Evolutionary conservation across 1,140 invertebrate genomes (phyloP).

Genomic region (Magallana gigas): DNA sequence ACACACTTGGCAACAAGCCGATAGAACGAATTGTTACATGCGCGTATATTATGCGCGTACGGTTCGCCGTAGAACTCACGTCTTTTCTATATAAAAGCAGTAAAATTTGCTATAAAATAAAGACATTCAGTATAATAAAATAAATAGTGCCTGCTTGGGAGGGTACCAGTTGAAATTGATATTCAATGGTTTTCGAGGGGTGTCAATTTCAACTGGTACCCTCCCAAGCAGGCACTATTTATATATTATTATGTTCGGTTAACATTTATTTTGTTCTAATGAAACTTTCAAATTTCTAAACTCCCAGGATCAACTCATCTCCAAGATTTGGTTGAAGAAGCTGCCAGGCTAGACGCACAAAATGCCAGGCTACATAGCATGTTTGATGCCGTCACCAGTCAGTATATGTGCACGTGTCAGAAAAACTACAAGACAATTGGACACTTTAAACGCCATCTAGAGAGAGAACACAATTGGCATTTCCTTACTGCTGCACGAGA

Average conservation of each 20-base stretch:
- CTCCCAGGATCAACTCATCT: background rate
- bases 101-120: too few relatives aligned
- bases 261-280: background rate
- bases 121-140: too few relatives aligned
- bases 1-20: too few relatives aligned
- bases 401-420: conserved; percentile 39
- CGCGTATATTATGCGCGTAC: too few relatives aligned
- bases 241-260: background rate
- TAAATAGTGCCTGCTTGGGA: too few relatives aligned
- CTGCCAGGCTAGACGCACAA: background rate
- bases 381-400: background rate
- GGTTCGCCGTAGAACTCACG: too few relatives aligned
- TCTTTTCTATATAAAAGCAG: too few relatives aligned
- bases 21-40: too few relatives aligned
- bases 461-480: conserved; percentile 32
- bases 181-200: too few relatives aligned
- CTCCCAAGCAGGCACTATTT: too few relatives aligned
- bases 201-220: too few relatives aligned
- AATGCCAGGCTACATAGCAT: background rate
- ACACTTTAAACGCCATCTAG: conserved; percentile 21
- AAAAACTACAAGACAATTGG: conserved; percentile 45
- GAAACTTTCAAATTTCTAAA: background rate
- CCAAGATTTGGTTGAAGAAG: background rate
- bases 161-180: too few relatives aligned
- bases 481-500: background rate